Conservation (phyloP, 2,797 vertebrate genomes). For the Pogonophryne albipinna region DNA sequence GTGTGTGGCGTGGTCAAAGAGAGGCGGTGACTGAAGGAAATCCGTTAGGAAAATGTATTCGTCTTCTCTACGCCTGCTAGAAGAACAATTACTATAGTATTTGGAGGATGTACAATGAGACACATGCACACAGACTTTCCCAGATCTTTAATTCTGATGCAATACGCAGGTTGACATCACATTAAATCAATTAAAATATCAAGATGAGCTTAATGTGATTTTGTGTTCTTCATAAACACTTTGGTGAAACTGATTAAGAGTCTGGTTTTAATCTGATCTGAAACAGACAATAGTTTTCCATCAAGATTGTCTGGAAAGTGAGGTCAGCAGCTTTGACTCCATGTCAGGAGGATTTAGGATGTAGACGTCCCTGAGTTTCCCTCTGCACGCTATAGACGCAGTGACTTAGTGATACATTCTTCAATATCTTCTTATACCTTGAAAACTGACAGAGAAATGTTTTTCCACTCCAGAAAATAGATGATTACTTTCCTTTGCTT, state of each 20-base stretch:
- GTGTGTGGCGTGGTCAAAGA: constrained; percentile 46
- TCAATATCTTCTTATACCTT: constrained; percentile 29
- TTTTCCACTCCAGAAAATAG: constrained; percentile 48
- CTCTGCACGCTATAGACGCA: constrained; percentile 19
- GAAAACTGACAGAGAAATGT: constrained; percentile 51
- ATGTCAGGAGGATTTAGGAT: constrained; percentile 57
- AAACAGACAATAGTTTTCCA: constrained; percentile 61
- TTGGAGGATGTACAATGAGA: constrained; percentile 20
- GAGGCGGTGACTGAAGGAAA: constrained; percentile 38
- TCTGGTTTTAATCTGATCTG: constrained; percentile 54
- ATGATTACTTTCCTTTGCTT: constrained; percentile 56
- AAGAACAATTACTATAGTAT: constrained; percentile 12
- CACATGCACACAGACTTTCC: constrained; percentile 28
- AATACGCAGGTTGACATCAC: not conserved
- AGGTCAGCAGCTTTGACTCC: constrained; percentile 60
- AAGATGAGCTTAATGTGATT: constrained; percentile 18
- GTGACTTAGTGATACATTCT: constrained; percentile 44
- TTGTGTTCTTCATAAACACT: constrained; percentile 12
- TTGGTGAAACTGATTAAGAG: constrained; percentile 34
- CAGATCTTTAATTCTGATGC: constrained; percentile 16
- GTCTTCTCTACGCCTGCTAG: not conserved
- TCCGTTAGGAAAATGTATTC: constrained; percentile 45
- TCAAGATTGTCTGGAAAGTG: constrained; percentile 43
- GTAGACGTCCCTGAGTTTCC: constrained; percentile 33
- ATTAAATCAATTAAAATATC: constrained; percentile 19